Evolutionary conservation across 1,140 invertebrate genomes (phyloP).

Genomic region (Eubasilissa regina): DNA sequence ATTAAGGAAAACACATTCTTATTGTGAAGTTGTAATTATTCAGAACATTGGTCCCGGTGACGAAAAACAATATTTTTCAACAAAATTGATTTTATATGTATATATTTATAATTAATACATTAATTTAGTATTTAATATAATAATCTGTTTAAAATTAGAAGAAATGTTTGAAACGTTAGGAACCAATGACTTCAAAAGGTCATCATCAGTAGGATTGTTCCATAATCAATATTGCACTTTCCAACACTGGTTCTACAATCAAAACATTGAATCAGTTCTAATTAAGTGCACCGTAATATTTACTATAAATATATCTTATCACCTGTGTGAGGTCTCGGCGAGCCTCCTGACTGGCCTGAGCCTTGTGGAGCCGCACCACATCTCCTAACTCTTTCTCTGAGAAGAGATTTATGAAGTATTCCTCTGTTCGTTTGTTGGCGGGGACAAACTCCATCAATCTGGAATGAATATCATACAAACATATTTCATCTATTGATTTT

Average conservation of each 20-base stretch:
- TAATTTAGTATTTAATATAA: neutral
- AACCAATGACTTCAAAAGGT: conserved; percentile 74
- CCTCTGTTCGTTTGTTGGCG: conserved; percentile 91
- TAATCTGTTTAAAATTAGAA: neutral
- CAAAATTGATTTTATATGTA: neutral
- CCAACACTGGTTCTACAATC: conserved; percentile 64
- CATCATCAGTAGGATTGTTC: conserved; percentile 65
- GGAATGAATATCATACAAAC: conserved; percentile 10
- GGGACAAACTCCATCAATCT: conserved; percentile 95
- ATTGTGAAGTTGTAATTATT: neutral
- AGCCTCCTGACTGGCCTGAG: conserved; percentile 89
- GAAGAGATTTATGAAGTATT: conserved; percentile 89
- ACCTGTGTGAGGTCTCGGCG: conserved; percentile 77
- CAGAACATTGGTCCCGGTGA: neutral
- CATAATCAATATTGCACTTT: conserved; percentile 63
- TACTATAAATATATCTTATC: neutral
- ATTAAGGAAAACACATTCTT: too few relatives aligned
- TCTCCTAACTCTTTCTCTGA: conserved; percentile 88
- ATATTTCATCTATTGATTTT: too few relatives aligned
- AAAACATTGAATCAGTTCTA: conserved; percentile 63
- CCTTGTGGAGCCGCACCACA: conserved; percentile 91
- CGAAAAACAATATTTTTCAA: too few relatives aligned
- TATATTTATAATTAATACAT: neutral
- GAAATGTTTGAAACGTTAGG: conserved; percentile 55
- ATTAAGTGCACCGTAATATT: conserved; percentile 62